phyloP scores from a whole-genome alignment of 2,797 vertebrate genomes.

The Saxicola maurus region DNA sequence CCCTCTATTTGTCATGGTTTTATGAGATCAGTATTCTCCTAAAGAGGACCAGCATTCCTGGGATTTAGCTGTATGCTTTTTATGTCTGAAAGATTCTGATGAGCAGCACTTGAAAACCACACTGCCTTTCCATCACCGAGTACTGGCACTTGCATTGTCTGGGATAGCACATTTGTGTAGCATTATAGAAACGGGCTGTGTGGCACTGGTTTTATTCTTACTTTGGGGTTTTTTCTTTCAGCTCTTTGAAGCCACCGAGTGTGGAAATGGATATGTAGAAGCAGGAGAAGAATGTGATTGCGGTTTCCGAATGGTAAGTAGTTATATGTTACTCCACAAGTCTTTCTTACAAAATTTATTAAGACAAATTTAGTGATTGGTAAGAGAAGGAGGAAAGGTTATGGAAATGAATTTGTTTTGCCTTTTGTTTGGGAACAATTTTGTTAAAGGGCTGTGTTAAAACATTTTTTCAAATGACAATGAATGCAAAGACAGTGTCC shows the following conservation, averaged over 20 bases:
- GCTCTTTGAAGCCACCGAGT: slow-evolving; percentile 90
- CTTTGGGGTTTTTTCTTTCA: slow-evolving; percentile 53
- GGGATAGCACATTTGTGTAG: neutral
- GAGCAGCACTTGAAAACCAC: neutral
- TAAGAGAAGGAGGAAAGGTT: neutral
- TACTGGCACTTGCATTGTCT: neutral
- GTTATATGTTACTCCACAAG: neutral
- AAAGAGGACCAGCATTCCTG: neutral
- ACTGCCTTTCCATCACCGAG: accelerated
- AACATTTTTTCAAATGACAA: neutral
- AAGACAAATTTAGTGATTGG: neutral
- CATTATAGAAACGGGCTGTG: neutral
- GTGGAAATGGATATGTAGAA: slow-evolving; percentile 95
- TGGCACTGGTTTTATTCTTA: neutral
- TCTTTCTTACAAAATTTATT: neutral
- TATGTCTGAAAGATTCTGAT: neutral
- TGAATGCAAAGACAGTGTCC: neutral
- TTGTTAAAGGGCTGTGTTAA: neutral
- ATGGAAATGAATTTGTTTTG: neutral
- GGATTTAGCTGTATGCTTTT: neutral
- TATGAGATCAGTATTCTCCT: neutral
- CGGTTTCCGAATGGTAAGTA: slow-evolving; percentile 84
- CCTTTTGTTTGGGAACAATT: neutral
- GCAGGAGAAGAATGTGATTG: slow-evolving; percentile 97
- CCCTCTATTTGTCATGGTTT: neutral